These are phyloP conservation scores for Grantiella picta DNA, from an alignment of 2,113 vertebrate species.

Conservation along the genomic window DNA sequence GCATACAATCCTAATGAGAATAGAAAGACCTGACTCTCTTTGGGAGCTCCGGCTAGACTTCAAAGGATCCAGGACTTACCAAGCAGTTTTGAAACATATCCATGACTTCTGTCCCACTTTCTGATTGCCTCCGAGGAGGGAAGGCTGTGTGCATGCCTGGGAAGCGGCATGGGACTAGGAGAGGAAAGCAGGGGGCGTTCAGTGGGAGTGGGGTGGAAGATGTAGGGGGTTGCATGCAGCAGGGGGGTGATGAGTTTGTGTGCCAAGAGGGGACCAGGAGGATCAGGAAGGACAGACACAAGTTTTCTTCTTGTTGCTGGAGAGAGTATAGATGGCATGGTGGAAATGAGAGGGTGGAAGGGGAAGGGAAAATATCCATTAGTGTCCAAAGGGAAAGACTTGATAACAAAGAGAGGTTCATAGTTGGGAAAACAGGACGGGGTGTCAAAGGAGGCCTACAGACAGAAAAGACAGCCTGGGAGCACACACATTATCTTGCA, in stretches of 20 bases:
- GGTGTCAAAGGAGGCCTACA: background rate
- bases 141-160: background rate
- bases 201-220: background rate
- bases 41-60: background rate
- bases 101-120: constrained; percentile 52
- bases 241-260: accelerated
- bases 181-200: background rate
- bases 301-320: background rate
- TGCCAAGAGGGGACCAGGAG: background rate
- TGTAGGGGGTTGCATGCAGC: accelerated
- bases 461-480: background rate
- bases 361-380: background rate
- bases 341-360: background rate
- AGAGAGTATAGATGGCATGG: background rate
- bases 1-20: constrained; percentile 35
- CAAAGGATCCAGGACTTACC: constrained; percentile 32
- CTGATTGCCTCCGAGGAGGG: background rate
- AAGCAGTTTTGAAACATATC: constrained; percentile 21
- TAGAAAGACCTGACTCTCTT: constrained; percentile 38
- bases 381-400: background rate
- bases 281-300: background rate
- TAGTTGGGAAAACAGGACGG: background rate
- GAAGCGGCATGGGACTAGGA: background rate
- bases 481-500: background rate
- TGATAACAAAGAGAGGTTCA: background rate